Conservation (phyloP, 2,888 invertebrate species). For the Drosophila prostipennis region DNA sequence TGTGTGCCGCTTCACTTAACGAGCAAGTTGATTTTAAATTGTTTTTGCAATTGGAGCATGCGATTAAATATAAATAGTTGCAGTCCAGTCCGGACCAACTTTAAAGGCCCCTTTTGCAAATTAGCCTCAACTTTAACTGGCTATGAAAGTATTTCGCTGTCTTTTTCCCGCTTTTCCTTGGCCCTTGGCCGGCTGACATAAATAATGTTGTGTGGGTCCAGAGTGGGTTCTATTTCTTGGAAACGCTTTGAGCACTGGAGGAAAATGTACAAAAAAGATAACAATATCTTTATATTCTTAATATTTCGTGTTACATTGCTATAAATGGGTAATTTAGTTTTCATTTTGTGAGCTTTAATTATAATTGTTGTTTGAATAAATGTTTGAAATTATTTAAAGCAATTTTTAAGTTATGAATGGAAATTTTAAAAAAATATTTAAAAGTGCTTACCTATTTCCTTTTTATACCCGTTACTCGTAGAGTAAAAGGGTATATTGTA, state of each 20-base stretch:
- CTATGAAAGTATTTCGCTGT: slow-evolving; percentile 9
- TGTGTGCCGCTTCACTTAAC: slow-evolving; percentile 74
- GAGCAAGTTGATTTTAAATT: slow-evolving; percentile 79
- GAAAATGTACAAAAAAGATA: background rate
- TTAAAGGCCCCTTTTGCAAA: slow-evolving; percentile 62
- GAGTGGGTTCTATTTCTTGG: slow-evolving; percentile 4
- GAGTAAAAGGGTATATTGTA: too few species aligned
- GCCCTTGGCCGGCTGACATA: slow-evolving; percentile 38
- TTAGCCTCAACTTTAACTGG: slow-evolving; percentile 63
- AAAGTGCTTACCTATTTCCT: too few species aligned
- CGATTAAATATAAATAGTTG: slow-evolving; percentile 77
- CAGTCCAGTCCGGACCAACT: slow-evolving; percentile 50
- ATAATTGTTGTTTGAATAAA: background rate
- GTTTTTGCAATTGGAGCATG: slow-evolving; percentile 80
- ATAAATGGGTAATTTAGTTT: too few species aligned
- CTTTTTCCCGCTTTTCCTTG: slow-evolving; percentile 6
- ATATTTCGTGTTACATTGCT: background rate
- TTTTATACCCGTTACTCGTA: too few species aligned
- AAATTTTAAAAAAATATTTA: too few species aligned
- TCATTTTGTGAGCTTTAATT: background rate
- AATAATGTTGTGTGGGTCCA: slow-evolving; percentile 18
- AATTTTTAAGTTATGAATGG: too few species aligned
- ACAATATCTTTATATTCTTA: background rate
- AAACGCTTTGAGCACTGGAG: background rate
- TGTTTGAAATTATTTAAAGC: too few species aligned